phyloP scores from a whole-genome alignment of 2,797 vertebrate genomes.

The Limnodromus scolopaceus region DNA sequence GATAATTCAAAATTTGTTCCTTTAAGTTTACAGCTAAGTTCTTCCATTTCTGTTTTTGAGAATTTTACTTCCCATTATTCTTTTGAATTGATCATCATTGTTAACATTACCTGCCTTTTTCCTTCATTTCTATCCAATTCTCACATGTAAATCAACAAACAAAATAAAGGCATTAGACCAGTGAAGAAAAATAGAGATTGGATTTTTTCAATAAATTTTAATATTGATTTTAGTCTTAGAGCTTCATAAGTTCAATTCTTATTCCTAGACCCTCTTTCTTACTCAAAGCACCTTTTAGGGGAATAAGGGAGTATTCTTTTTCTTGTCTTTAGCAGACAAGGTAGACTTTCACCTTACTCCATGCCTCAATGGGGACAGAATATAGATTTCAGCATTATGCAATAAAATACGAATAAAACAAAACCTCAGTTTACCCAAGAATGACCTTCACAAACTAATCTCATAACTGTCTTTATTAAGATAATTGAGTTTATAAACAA shows the following conservation, averaged over 20 bases:
- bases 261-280: background rate
- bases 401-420: background rate
- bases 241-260: background rate
- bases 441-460: background rate
- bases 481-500: background rate
- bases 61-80: background rate
- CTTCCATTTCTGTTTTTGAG: background rate
- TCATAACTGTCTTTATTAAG: background rate
- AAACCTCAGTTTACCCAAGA: background rate
- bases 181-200: background rate
- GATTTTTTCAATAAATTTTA: background rate
- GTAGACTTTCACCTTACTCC: background rate
- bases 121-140: background rate
- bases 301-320: background rate
- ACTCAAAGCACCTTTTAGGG: background rate
- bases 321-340: background rate
- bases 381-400: background rate
- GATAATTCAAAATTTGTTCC: background rate
- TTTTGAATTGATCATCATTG: background rate
- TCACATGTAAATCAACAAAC: background rate
- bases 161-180: background rate
- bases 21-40: background rate
- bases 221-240: background rate
- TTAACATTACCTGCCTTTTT: background rate
- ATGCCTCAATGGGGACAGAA: background rate